phyloP scores from a whole-genome alignment of 2,113 vertebrate genomes.

The Dryoscopus gambensis region DNA sequence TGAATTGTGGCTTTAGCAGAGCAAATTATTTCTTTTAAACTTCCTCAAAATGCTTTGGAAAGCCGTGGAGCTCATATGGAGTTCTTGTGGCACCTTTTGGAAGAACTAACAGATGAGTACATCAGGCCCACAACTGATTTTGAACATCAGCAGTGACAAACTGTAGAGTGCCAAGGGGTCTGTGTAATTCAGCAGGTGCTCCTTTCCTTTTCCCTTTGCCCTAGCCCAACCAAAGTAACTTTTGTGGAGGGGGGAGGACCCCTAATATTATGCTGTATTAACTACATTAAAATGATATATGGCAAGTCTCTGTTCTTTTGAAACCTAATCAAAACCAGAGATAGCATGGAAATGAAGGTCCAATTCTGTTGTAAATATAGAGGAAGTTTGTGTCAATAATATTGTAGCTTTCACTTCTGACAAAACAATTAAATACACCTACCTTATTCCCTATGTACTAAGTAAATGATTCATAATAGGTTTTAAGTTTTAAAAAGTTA shows the following conservation, averaged over 20 bases:
- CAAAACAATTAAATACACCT: neutral
- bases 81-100: neutral
- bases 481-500: neutral
- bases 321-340: neutral
- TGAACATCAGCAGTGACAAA: neutral
- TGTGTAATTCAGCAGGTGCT: neutral
- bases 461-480: neutral
- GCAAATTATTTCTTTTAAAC: neutral
- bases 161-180: neutral
- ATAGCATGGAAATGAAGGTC: neutral
- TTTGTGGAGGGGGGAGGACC: fast-evolving
- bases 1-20: neutral
- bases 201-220: neutral
- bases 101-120: neutral
- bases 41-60: neutral
- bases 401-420: neutral
- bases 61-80: neutral
- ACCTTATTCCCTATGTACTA: neutral
- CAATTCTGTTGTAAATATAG: neutral
- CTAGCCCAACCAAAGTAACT: neutral
- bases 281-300: neutral
- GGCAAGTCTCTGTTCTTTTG: neutral
- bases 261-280: neutral
- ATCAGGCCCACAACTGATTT: neutral
- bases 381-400: neutral